A percentile compares a stretch with the other conserved stretches of the same genome.
These are phyloP conservation scores for Capitella teleta DNA, from an alignment of 1,140 invertebrate genomes.

Conservation along the genomic window DNA sequence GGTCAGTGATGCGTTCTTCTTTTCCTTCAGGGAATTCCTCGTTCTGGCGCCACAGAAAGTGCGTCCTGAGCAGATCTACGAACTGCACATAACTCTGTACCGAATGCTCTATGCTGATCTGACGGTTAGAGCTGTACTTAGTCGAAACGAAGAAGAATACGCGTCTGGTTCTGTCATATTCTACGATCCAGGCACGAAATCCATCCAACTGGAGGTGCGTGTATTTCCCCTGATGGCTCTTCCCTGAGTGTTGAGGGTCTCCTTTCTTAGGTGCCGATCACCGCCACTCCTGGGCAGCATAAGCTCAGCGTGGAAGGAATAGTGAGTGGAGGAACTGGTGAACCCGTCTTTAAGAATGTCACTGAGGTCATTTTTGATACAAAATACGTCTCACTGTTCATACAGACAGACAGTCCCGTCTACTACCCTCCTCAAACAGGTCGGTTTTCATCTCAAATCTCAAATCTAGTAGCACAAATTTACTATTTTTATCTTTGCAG, in stretches of 20 bases:
- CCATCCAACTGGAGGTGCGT: neutral
- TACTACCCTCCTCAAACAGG: neutral
- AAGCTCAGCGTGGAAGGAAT: neutral
- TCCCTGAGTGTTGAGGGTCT: neutral
- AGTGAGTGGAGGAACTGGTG: neutral
- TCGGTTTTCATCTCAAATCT: neutral
- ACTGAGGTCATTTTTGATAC: neutral
- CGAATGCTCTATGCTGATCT: neutral
- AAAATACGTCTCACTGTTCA: slow-evolving; percentile 5
- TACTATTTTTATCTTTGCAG: neutral
- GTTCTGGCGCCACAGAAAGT: slow-evolving; percentile 1
- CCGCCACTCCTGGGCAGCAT: neutral
- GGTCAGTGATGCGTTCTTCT: no score
- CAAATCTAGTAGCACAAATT: neutral
- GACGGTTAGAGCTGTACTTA: neutral
- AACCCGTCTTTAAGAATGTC: slow-evolving; percentile 2
- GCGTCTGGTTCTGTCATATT: neutral
- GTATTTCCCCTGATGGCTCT: neutral
- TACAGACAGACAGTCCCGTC: neutral
- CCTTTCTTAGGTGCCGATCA: neutral
- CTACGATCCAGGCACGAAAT: neutral
- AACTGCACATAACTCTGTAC: neutral
- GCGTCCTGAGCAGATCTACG: neutral
- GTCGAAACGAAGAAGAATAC: no score
- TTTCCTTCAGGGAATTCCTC: neutral